These are phyloP conservation scores for Morus bassanus DNA, from an alignment of 2,797 vertebrate species.

Conservation along the genomic window DNA sequence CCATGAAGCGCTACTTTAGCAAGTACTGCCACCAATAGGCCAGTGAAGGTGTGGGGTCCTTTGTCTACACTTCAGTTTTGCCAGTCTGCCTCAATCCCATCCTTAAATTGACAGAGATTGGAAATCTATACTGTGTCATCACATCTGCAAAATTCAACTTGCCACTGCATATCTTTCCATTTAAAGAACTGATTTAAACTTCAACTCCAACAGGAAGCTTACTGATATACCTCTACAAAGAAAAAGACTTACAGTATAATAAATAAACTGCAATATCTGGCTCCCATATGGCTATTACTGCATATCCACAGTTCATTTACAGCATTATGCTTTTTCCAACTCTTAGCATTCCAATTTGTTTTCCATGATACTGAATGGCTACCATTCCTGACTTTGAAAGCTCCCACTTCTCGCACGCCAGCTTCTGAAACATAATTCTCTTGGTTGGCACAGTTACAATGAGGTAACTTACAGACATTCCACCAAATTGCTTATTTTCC, in stretches of 20 bases:
- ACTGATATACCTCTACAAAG: neutral
- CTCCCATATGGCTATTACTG: neutral
- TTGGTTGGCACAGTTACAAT: neutral
- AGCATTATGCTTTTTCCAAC: neutral
- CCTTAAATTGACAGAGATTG: neutral
- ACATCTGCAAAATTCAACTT: neutral
- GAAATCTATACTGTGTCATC: neutral
- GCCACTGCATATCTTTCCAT: neutral
- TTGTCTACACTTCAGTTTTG: neutral
- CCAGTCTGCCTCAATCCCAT: neutral
- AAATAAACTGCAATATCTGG: neutral
- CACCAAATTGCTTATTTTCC: neutral
- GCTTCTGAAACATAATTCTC: neutral
- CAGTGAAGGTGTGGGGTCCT: neutral
- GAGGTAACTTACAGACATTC: neutral
- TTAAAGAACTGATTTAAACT: neutral
- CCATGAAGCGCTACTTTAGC: neutral
- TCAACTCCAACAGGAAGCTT: neutral
- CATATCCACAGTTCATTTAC: neutral
- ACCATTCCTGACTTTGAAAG: neutral
- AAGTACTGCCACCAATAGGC: slow-evolving; percentile 22
- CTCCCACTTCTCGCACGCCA: neutral
- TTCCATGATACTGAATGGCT: neutral
- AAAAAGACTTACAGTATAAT: neutral
- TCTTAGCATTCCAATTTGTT: neutral